Conservation (phyloP, 1,140 invertebrate species). For the Camponotus pennsylvanicus region DNA sequence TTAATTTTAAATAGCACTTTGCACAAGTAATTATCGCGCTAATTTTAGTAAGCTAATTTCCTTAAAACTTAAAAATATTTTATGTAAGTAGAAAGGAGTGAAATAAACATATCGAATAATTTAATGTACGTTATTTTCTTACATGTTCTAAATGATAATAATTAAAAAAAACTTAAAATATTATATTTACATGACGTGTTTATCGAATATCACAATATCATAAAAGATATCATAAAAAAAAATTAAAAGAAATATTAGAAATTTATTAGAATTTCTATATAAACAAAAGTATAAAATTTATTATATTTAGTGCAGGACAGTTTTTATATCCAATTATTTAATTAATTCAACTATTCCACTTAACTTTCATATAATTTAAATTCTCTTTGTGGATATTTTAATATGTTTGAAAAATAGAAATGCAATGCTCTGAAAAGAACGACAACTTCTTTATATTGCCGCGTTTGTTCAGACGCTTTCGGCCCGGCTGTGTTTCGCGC, state of each 20-base stretch:
- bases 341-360: not conserved
- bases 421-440: not conserved
- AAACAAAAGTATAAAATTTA: too few relatives aligned
- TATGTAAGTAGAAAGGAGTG: not conserved
- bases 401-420: not conserved
- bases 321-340: not conserved
- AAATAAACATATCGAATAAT: not conserved
- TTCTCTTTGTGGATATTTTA: not conserved
- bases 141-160: too few relatives aligned
- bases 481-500: slow-evolving; percentile 9
- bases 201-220: too few relatives aligned
- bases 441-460: not conserved
- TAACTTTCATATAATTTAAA: not conserved
- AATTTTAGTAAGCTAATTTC: slow-evolving; percentile 13
- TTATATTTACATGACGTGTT: too few relatives aligned
- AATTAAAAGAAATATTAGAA: too few relatives aligned
- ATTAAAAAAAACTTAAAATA: too few relatives aligned
- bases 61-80: not conserved
- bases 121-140: not conserved
- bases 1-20: not conserved
- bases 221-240: too few relatives aligned
- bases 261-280: too few relatives aligned
- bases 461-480: not conserved
- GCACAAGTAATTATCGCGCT: not conserved
- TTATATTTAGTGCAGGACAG: too few relatives aligned